phyloP scores from a whole-genome alignment of 30 jellyfish, hydroid and myxozoan genomes.

The Catostylus mosaicus region DNA sequence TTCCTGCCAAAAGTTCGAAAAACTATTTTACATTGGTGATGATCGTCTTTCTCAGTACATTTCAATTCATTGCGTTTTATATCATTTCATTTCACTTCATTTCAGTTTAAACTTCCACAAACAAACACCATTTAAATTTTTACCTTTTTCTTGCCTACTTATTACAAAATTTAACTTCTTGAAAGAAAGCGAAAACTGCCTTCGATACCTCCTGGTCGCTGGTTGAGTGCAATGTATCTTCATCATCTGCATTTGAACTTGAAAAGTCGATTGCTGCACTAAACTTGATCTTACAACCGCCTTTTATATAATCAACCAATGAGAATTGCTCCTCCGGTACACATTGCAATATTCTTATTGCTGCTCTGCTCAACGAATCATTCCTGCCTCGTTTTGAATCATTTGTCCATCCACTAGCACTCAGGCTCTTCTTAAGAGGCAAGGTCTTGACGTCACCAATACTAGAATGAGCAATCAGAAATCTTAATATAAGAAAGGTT shows the following conservation, averaged over 20 bases:
- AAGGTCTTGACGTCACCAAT: constrained; percentile 76
- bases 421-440: constrained; percentile 28
- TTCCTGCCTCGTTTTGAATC: constrained; percentile 50
- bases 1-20: no score
- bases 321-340: constrained; percentile 69
- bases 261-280: constrained; percentile 78
- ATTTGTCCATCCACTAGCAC: background rate
- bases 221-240: constrained; percentile 43
- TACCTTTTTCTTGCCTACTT: no score
- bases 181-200: background rate
- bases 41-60: no score
- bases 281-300: constrained; percentile 57
- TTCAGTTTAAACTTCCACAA: background rate
- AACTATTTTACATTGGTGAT: no score
- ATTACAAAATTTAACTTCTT: no score
- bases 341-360: constrained; percentile 64
- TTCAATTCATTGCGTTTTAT: background rate
- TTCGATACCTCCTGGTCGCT: constrained; percentile 27
- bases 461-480: background rate
- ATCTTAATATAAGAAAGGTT: no score
- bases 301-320: constrained; percentile 76
- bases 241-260: constrained; percentile 65
- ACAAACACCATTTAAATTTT: no score
- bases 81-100: background rate
- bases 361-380: constrained; percentile 36